A percentile compares a stretch with the other conserved stretches of the same genome.
phyloP scores from a whole-genome alignment of 2,888 invertebrate species.

The Heteromurus nitidus region DNA sequence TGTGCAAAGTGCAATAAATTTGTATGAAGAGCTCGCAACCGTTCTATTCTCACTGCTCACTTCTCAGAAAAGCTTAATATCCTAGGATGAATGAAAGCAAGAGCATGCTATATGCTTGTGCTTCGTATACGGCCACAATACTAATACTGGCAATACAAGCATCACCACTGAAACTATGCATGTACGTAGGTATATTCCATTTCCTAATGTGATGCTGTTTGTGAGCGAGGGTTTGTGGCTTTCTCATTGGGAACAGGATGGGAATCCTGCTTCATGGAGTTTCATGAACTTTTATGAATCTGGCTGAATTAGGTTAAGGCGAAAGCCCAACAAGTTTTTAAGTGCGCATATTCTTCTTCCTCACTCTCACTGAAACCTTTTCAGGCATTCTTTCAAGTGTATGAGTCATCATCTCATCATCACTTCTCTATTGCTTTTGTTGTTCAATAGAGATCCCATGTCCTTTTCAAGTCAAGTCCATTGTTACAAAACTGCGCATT shows the following conservation, averaged over 20 bases:
- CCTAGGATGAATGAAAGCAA: background rate
- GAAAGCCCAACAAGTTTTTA: background rate
- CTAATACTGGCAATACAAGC: background rate
- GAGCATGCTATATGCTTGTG: background rate
- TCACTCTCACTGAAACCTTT: too few relatives aligned
- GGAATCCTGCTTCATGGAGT: background rate
- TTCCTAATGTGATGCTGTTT: too few relatives aligned
- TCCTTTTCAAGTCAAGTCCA: background rate
- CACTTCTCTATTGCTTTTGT: too few relatives aligned
- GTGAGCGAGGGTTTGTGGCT: too few relatives aligned
- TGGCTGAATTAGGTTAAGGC: constrained; percentile 12
- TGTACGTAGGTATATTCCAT: too few relatives aligned
- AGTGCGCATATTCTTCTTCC: background rate
- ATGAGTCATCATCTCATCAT: too few relatives aligned
- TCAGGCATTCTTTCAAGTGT: background rate
- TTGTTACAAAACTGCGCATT: background rate
- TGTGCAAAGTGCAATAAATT: too few relatives aligned
- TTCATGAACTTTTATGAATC: constrained; percentile 28
- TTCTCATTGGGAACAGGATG: too few relatives aligned
- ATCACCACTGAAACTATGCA: background rate
- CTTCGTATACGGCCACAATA: background rate
- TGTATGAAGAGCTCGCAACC: too few relatives aligned
- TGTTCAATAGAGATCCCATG: background rate
- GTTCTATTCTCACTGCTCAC: too few relatives aligned
- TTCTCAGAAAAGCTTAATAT: too few relatives aligned